Evolutionary conservation across 2,113 vertebrate species (phyloP).

Genomic region (Pteruthius melanotis): DNA sequence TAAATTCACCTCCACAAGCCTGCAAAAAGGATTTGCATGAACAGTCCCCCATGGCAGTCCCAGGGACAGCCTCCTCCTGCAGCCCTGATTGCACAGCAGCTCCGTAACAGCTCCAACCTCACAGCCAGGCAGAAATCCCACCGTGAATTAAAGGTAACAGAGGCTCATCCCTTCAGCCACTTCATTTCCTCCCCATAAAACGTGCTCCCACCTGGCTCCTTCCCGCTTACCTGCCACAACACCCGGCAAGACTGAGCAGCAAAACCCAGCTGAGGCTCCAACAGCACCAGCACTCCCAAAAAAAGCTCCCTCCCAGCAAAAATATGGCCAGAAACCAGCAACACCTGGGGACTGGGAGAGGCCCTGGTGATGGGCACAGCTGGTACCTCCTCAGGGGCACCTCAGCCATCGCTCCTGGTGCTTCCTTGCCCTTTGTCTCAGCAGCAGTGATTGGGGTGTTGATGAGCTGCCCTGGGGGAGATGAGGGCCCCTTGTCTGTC

Average conservation of each 20-base stretch:
- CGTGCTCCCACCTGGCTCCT: neutral
- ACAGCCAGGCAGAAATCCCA: rapidly evolving
- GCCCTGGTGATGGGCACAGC: neutral
- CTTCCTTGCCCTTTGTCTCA: neutral
- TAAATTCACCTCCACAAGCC: neutral
- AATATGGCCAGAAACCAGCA: neutral
- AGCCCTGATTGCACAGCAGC: neutral
- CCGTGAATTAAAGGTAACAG: neutral
- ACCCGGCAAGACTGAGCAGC: rapidly evolving
- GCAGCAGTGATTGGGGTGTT: neutral
- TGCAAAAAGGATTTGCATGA: neutral
- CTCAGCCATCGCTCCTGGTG: neutral
- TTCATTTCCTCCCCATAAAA: neutral
- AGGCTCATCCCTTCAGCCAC: neutral
- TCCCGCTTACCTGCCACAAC: neutral
- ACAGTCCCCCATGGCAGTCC: rapidly evolving
- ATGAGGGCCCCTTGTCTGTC: neutral
- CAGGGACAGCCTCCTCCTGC: neutral
- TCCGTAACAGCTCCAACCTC: neutral
- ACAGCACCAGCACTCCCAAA: rapidly evolving
- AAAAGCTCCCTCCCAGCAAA: neutral
- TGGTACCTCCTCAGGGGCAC: rapidly evolving
- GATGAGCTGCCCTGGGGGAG: neutral
- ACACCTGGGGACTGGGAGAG: neutral
- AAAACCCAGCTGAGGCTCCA: neutral